These are phyloP conservation scores for Microplitis demolitor DNA, from an alignment of 1,140 invertebrate species.

Conservation along the genomic window DNA sequence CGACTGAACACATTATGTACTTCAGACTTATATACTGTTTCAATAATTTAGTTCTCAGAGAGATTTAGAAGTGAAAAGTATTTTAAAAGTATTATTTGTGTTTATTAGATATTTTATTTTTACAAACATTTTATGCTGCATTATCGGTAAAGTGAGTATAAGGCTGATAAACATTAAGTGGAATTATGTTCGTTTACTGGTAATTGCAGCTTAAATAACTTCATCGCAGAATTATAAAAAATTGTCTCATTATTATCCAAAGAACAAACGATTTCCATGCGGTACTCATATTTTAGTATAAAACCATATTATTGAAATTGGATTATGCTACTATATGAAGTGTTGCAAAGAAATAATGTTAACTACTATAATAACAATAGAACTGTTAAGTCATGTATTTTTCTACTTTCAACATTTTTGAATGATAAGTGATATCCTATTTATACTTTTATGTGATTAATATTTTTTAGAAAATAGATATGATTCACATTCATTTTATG, in stretches of 20 bases:
- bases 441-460: too few species aligned
- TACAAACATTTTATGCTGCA: constrained; percentile 16
- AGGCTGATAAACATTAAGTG: constrained; percentile 15
- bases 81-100: not conserved
- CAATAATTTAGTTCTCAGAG: constrained; percentile 5
- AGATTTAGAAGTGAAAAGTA: constrained; percentile 23
- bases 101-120: not conserved
- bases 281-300: constrained; percentile 34
- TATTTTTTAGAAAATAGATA: too few species aligned
- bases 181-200: constrained; percentile 32
- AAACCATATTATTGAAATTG: constrained; percentile 22
- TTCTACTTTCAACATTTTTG: not conserved
- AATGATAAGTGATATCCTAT: not conserved
- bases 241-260: not conserved
- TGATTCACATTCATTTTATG: too few species aligned
- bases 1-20: constrained; percentile 23
- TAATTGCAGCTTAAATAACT: constrained; percentile 15
- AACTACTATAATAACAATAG: not conserved
- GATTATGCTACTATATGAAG: constrained; percentile 34
- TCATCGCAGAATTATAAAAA: not conserved
- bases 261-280: not conserved
- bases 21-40: constrained; percentile 1
- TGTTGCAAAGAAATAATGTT: constrained; percentile 9
- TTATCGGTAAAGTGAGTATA: constrained; percentile 33
- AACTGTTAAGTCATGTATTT: not conserved